Evolutionary conservation across 2,113 vertebrate species (phyloP).

Genomic region (Haemorhous mexicanus): DNA sequence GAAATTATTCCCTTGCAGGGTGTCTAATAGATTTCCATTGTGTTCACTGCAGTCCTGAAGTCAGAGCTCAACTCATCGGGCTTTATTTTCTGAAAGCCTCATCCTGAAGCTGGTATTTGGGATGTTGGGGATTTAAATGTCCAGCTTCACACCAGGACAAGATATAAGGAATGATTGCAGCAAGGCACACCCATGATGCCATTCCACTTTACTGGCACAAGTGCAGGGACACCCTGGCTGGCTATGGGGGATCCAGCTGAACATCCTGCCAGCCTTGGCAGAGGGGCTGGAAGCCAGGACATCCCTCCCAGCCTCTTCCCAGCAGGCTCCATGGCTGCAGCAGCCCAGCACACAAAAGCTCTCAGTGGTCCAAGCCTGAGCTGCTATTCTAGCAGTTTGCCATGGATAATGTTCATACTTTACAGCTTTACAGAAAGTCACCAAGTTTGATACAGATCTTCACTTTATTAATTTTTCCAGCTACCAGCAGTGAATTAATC

Average conservation of each 20-base stretch:
- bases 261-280: not conserved
- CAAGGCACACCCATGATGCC: fast-evolving
- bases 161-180: not conserved
- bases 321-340: not conserved
- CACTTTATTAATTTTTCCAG: not conserved
- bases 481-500: not conserved
- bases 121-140: not conserved
- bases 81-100: not conserved
- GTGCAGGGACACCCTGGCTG: too few species aligned
- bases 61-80: not conserved
- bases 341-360: not conserved
- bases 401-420: not conserved
- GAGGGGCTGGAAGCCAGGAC: not conserved
- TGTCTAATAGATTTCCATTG: not conserved
- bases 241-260: not conserved
- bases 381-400: not conserved
- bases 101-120: not conserved
- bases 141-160: not conserved
- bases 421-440: not conserved
- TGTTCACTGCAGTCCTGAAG: not conserved
- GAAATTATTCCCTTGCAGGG: not conserved
- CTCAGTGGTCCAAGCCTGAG: not conserved
- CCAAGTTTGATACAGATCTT: not conserved
- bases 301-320: not conserved
- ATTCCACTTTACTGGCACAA: not conserved